phyloP scores from a whole-genome alignment of 2,888 invertebrate species.

The Nebria brevicollis region DNA sequence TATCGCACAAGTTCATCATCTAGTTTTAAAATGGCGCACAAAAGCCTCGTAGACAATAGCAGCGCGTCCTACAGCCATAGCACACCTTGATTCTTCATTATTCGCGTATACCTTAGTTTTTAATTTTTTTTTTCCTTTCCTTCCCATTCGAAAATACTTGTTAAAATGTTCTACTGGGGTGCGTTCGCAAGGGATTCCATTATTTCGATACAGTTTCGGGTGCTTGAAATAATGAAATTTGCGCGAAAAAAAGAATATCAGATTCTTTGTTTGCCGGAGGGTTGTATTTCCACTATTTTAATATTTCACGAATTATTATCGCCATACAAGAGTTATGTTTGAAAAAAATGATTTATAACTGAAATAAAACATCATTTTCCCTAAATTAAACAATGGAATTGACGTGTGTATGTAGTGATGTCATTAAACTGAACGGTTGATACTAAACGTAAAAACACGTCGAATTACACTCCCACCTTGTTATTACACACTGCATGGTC shows the following conservation, averaged over 20 bases:
- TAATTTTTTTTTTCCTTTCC: constrained; percentile 47
- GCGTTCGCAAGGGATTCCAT: constrained; percentile 48
- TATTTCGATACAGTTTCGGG: constrained; percentile 37
- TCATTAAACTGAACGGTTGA: background rate
- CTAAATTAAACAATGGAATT: too few species aligned
- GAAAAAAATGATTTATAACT: too few species aligned
- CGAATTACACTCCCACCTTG: background rate
- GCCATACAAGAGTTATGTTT: too few species aligned
- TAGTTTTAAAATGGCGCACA: constrained; percentile 8
- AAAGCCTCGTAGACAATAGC: constrained; percentile 32
- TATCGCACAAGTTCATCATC: constrained; percentile 14
- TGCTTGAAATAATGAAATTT: constrained; percentile 19
- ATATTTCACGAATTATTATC: too few species aligned
- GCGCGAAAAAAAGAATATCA: background rate
- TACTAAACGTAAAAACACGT: background rate
- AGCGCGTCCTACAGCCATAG: constrained; percentile 26
- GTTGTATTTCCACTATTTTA: too few species aligned
- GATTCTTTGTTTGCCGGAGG: background rate
- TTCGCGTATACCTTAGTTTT: constrained; percentile 49
- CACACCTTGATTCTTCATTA: constrained; percentile 44
- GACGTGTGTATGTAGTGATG: background rate
- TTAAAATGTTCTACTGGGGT: constrained; percentile 51
- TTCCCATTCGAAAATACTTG: constrained; percentile 16
- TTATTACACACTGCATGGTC: background rate
- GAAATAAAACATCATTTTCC: too few species aligned